Evolutionary conservation across 2,888 invertebrate species (phyloP).

Genomic region (Amitus sp.): DNA sequence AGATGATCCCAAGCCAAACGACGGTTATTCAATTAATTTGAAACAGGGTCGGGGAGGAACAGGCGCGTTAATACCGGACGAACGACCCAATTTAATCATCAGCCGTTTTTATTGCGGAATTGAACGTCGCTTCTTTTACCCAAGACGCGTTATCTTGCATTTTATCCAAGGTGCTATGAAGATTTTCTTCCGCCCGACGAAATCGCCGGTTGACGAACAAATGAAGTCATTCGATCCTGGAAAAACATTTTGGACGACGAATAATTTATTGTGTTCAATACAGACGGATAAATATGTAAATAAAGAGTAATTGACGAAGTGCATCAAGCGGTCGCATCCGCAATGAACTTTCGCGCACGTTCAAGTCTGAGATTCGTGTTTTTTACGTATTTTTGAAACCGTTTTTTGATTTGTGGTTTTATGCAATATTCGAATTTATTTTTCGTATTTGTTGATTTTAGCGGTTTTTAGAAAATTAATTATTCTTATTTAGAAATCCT

Average conservation of each 20-base stretch:
- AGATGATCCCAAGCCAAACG: background rate
- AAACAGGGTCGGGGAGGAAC: conserved; percentile 4
- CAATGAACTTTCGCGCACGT: background rate
- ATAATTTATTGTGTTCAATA: conserved; percentile 38
- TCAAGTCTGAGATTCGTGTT: conserved; percentile 5
- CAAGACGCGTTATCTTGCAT: too few relatives aligned
- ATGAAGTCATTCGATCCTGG: background rate
- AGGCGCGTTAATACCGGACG: conserved; percentile 12
- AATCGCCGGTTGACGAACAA: too few relatives aligned
- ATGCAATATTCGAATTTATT: background rate
- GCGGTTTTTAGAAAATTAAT: background rate
- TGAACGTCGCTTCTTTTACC: conserved; percentile 1
- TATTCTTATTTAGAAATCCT: too few relatives aligned
- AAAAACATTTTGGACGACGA: conserved; percentile 13
- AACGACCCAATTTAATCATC: conserved; percentile 21
- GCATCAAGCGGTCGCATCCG: too few relatives aligned
- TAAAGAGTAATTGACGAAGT: conserved; percentile 7
- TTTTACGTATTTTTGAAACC: background rate
- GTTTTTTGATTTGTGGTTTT: background rate
- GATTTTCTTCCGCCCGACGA: too few relatives aligned
- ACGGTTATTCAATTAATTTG: conserved; percentile 16
- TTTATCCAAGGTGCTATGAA: too few relatives aligned
- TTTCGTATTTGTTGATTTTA: too few relatives aligned
- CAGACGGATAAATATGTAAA: conserved; percentile 27
- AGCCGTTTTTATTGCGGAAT: conserved; percentile 4